Evolutionary conservation across 2,797 vertebrate genomes (phyloP).

Genomic region (Takifugu rubripes): DNA sequence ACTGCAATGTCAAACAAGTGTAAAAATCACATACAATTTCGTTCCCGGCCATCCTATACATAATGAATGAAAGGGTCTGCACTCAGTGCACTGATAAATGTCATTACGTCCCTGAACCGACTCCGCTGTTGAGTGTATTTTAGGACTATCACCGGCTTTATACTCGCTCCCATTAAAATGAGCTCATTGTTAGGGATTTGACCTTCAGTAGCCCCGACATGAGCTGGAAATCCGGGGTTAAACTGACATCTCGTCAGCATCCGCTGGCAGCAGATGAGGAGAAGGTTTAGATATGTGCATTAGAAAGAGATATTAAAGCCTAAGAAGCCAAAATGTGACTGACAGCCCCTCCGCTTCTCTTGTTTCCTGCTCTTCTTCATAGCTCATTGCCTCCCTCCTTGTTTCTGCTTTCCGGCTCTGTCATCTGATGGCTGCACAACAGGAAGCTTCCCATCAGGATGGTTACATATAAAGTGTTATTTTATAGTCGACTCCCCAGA

Average conservation of each 20-base stretch:
- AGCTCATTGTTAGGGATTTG: slow-evolving; percentile 53
- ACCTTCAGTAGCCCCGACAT: slow-evolving; percentile 57
- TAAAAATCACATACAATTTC: slow-evolving; percentile 49
- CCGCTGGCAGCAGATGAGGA: slow-evolving; percentile 60
- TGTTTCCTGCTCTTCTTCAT: slow-evolving; percentile 55
- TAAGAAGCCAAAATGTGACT: slow-evolving; percentile 47
- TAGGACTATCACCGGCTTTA: slow-evolving; percentile 50
- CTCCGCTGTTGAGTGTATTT: slow-evolving; percentile 47
- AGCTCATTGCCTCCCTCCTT: slow-evolving; percentile 44
- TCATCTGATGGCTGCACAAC: slow-evolving; percentile 52
- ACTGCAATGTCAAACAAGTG: slow-evolving; percentile 31
- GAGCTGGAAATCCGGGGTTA: slow-evolving; percentile 52
- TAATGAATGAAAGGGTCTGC: slow-evolving; percentile 39
- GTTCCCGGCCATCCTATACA: slow-evolving; percentile 40
- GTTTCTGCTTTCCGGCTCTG: slow-evolving; percentile 37
- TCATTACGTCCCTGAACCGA: slow-evolving; percentile 46
- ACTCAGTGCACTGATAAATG: slow-evolving; percentile 46
- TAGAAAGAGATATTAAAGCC: slow-evolving; percentile 67
- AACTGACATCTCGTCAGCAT: slow-evolving; percentile 58
- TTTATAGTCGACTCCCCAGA: background rate
- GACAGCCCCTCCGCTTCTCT: slow-evolving; percentile 57
- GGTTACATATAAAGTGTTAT: slow-evolving; percentile 25
- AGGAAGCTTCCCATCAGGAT: slow-evolving; percentile 31
- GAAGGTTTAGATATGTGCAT: slow-evolving; percentile 58
- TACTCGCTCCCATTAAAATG: slow-evolving; percentile 51